phyloP scores from a whole-genome alignment of 1,140 invertebrate genomes.

The Ctenoplectra terminalis region DNA sequence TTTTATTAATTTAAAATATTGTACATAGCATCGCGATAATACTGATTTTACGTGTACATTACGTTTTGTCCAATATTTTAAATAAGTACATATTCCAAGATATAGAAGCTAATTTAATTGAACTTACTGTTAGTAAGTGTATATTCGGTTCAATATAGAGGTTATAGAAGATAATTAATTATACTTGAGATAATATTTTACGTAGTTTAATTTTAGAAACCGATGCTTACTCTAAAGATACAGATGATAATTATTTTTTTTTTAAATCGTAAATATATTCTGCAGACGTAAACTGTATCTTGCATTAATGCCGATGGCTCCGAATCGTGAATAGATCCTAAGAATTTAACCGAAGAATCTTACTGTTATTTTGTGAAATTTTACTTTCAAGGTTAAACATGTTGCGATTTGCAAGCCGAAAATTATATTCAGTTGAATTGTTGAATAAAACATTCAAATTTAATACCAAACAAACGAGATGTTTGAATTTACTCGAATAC shows the following conservation, averaged over 20 bases:
- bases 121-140: too few species aligned
- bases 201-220: constrained; percentile 13
- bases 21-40: too few species aligned
- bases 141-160: background rate
- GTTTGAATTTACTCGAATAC: constrained; percentile 97
- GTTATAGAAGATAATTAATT: background rate
- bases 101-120: too few species aligned
- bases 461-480: constrained; percentile 79
- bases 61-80: too few species aligned
- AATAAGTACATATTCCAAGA: too few species aligned
- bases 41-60: too few species aligned
- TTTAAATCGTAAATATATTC: constrained; percentile 1
- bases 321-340: background rate
- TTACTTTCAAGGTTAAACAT: constrained; percentile 64
- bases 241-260: background rate
- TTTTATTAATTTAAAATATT: too few species aligned
- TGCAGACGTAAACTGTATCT: background rate
- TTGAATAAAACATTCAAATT: constrained; percentile 74
- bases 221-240: background rate
- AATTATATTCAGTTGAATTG: constrained; percentile 22
- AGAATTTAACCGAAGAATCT: background rate
- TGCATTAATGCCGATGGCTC: background rate
- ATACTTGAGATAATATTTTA: background rate
- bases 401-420: constrained; percentile 62
- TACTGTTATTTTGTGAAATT: background rate